Evolutionary conservation across 2,113 vertebrate genomes (phyloP), one percentile per base, ranked within the genome.

Genomic region (Mirounga angustirostris): DNA sequence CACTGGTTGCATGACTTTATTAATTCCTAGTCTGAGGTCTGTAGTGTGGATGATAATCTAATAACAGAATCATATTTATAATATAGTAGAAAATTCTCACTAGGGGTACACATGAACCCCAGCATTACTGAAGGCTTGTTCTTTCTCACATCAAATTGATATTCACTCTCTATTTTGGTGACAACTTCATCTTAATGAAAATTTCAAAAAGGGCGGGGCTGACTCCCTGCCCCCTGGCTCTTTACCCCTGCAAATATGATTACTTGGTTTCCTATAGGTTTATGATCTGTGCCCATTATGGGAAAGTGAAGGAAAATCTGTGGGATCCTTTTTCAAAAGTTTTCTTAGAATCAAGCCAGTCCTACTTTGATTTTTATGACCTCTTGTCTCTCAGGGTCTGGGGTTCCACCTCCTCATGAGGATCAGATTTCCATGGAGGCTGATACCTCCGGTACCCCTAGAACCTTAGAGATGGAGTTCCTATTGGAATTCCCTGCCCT

Each of bases 11-110:
- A 97, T 98, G 97, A 98, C 98, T 98, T 98, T 98, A 98, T 98
- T 98, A 98, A 98, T 97, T 99, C 94, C 92, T 84, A 96, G 84
- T 86, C 95, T 94, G 91, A 98, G 92, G 91, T 98, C 97, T 96
- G 28, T 69, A 96, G 86, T 98, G 91, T 87, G 97, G 95, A 98
- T 98, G 86, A 81, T 98, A 98, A 98, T 97, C 98, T 98, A 97
- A 80, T 98, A 97, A 95, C 74, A 98, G 97, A 95, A 95, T 67
- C 94, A 10, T 94, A 96, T 98, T 91, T 97, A 94, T 96, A 98
- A 97, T 92, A 58, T 78, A 95, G 95, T 71, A 97, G 92, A 94
- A 93, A 97, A 80, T 79, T 92, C 93, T 90, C 26, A 96, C 96
- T 98, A 83, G 61, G 59, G 67, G 0, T 97, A 74, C 52, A 14